phyloP scores from a whole-genome alignment of 2,888 invertebrate species.

The Tenthredo distinguenda region DNA sequence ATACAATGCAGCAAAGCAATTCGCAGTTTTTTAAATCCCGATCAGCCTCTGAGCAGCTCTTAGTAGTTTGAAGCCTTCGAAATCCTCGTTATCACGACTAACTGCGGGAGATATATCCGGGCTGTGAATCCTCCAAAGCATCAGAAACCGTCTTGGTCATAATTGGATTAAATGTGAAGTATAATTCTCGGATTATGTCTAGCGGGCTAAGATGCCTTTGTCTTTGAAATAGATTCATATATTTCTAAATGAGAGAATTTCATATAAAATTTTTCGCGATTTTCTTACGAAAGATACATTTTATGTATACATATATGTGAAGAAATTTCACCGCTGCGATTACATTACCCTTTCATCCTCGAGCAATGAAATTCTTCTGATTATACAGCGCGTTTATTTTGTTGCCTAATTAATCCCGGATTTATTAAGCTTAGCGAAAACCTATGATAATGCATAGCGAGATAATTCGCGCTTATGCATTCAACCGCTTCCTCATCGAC shows the following conservation, averaged over 20 bases:
- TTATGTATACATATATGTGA: background rate
- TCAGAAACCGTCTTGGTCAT: background rate
- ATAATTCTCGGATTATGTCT: background rate
- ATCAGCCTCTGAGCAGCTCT: background rate
- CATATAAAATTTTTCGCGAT: background rate
- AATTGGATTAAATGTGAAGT: background rate
- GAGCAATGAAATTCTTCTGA: background rate
- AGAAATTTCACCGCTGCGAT: background rate
- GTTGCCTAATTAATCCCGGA: background rate
- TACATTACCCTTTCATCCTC: background rate
- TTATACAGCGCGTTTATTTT: background rate
- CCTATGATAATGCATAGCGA: background rate
- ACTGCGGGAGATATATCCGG: background rate
- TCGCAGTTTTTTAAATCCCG: background rate
- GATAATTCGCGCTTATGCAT: background rate
- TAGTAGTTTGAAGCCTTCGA: background rate
- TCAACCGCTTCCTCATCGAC: background rate
- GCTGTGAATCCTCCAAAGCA: background rate
- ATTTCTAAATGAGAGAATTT: background rate
- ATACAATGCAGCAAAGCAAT: background rate
- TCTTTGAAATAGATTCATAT: background rate
- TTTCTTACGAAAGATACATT: background rate
- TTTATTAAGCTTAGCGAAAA: background rate
- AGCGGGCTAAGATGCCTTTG: background rate
- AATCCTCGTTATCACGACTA: conserved; percentile 1